A percentile compares a stretch with the other conserved stretches of the same genome.
These are phyloP conservation scores for Ennomos quercinarius DNA, from an alignment of 2,888 invertebrate genomes.

Conservation along the genomic window DNA sequence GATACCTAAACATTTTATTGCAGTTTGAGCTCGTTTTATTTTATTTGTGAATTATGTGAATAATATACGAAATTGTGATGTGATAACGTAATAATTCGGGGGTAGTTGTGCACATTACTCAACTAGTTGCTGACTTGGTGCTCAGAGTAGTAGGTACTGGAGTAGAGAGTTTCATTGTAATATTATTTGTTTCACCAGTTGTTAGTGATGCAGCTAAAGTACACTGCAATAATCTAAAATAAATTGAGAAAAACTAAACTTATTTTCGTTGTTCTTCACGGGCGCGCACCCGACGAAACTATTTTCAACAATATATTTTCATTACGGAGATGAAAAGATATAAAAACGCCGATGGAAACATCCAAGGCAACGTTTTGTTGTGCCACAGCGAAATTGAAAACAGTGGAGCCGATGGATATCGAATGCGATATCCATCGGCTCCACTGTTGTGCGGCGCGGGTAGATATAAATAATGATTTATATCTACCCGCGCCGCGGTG, in stretches of 20 bases:
- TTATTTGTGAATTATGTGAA: constrained; percentile 1
- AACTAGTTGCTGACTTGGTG: too few species aligned
- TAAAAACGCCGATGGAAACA: not conserved
- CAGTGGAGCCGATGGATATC: not conserved
- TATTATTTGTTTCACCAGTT: too few species aligned
- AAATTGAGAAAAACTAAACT: too few species aligned
- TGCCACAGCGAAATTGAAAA: constrained; percentile 3
- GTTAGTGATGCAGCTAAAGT: too few species aligned
- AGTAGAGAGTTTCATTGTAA: too few species aligned
- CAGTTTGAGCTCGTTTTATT: constrained; percentile 20
- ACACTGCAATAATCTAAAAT: too few species aligned
- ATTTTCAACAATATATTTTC: not conserved
- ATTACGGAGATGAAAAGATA: not conserved
- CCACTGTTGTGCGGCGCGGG: too few species aligned
- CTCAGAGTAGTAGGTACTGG: too few species aligned
- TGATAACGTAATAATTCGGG: not conserved
- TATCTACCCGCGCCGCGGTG: not conserved
- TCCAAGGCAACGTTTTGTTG: not conserved
- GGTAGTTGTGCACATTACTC: not conserved
- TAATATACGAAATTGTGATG: constrained; percentile 1
- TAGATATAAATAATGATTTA: too few species aligned
- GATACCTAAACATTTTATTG: constrained; percentile 27
- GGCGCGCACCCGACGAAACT: not conserved
- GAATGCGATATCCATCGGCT: too few species aligned
- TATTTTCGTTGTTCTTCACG: too few species aligned